These are phyloP conservation scores for Gisinianus flammeolus DNA, from an alignment of 2,888 invertebrate species.

Conservation along the genomic window DNA sequence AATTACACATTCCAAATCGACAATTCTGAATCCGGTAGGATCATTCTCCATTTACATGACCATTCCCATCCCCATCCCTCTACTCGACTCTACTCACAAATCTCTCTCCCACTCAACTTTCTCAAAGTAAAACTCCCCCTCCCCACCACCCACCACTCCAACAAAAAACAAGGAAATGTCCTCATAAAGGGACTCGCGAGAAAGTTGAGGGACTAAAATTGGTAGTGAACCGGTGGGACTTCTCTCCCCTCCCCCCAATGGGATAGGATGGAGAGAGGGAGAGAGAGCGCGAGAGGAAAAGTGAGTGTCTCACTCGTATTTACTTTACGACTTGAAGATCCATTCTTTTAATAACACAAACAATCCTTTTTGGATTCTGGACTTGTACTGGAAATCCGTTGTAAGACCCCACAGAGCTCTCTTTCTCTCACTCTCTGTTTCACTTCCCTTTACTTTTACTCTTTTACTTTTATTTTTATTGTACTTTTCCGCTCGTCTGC, in stretches of 20 bases:
- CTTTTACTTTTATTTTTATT: neutral
- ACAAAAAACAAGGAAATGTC: neutral
- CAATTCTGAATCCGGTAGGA: too few relatives aligned
- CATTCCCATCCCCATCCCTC: too few relatives aligned
- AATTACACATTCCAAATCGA: too few relatives aligned
- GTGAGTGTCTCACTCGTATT: neutral
- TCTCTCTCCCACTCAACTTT: too few relatives aligned
- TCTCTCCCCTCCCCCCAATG: neutral
- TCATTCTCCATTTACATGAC: too few relatives aligned
- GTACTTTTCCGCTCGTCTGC: neutral
- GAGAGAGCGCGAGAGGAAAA: neutral
- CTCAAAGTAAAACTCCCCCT: too few relatives aligned
- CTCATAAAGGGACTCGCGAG: too few relatives aligned
- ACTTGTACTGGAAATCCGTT: neutral
- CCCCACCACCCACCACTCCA: neutral
- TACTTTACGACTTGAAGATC: neutral
- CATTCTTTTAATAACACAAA: neutral
- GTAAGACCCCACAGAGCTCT: neutral
- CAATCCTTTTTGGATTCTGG: neutral
- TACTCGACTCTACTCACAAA: too few relatives aligned
- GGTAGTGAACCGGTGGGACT: too few relatives aligned
- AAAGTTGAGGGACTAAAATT: too few relatives aligned
- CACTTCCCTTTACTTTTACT: too few relatives aligned
- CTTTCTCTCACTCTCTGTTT: too few relatives aligned
- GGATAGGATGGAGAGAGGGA: neutral